A percentile compares a stretch with the other conserved stretches of the same genome.
Conservation (phyloP, 2,113 vertebrate species). For the Psephotus haematonotus region DNA sequence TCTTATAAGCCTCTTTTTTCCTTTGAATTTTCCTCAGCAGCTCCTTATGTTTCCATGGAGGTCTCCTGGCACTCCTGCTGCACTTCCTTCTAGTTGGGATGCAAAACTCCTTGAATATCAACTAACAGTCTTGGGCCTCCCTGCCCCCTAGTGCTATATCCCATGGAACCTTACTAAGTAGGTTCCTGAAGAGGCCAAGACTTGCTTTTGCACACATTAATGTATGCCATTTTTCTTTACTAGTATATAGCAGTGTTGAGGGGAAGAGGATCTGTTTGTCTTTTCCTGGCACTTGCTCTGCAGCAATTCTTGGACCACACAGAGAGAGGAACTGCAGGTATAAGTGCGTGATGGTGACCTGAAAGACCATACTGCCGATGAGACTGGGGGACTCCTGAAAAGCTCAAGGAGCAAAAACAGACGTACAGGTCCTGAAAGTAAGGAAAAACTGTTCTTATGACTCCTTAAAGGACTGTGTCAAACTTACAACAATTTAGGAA, state of each 20-base stretch:
- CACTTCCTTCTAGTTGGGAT: too few species aligned
- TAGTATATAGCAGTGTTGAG: background rate
- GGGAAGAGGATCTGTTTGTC: background rate
- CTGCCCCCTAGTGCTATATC: too few species aligned
- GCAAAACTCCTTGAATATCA: too few species aligned
- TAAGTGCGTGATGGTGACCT: background rate
- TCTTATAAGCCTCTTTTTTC: too few species aligned
- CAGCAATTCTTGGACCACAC: background rate
- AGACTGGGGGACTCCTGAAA: background rate
- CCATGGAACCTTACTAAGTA: too few species aligned
- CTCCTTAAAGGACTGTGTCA: background rate
- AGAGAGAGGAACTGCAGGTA: fast-evolving
- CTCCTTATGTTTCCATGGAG: too few species aligned
- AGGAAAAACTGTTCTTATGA: background rate
- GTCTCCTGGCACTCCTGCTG: too few species aligned
- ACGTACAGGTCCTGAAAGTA: background rate
- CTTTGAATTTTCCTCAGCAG: too few species aligned
- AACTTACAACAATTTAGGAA: background rate
- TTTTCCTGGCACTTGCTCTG: background rate
- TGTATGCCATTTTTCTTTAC: background rate
- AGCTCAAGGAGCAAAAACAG: background rate
- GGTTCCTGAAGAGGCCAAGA: too few species aligned
- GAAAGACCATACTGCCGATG: fast-evolving
- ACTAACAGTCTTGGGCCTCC: too few species aligned
- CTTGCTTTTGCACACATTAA: background rate